Evolutionary conservation across 2,113 vertebrate species (phyloP).

Genomic region (Istiophorus platypterus): DNA sequence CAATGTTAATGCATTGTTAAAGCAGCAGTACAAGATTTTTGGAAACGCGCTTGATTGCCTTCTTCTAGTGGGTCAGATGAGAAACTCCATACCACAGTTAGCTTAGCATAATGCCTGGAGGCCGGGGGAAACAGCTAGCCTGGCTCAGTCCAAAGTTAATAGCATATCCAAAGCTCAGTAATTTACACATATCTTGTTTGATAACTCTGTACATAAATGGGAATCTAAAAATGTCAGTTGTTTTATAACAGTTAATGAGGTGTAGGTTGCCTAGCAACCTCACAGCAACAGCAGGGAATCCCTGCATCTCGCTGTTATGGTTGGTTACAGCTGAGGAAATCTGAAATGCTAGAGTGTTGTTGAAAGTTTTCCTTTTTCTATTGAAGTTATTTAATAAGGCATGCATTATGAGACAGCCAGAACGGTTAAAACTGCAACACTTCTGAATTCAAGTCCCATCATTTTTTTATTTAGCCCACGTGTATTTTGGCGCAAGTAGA

Average conservation of each 20-base stretch:
- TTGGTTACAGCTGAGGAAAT: not conserved
- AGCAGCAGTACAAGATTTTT: no score
- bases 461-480: not conserved
- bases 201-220: not conserved
- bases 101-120: no score
- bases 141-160: no score
- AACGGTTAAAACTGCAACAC: not conserved
- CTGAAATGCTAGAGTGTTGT: not conserved
- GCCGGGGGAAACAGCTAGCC: no score
- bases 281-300: not conserved
- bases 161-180: no score
- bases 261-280: not conserved
- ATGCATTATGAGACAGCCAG: not conserved
- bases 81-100: no score
- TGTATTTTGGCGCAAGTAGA: not conserved
- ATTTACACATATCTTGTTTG: no score
- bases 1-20: no score
- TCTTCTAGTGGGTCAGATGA: no score
- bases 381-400: not conserved
- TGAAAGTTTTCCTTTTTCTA: not conserved
- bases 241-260: not conserved
- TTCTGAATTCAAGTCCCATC: not conserved
- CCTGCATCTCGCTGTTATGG: not conserved
- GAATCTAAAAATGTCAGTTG: not conserved
- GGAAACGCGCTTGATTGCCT: no score